phyloP scores from a whole-genome alignment of 2,888 invertebrate genomes.

The Drosophila anomalipes region DNA sequence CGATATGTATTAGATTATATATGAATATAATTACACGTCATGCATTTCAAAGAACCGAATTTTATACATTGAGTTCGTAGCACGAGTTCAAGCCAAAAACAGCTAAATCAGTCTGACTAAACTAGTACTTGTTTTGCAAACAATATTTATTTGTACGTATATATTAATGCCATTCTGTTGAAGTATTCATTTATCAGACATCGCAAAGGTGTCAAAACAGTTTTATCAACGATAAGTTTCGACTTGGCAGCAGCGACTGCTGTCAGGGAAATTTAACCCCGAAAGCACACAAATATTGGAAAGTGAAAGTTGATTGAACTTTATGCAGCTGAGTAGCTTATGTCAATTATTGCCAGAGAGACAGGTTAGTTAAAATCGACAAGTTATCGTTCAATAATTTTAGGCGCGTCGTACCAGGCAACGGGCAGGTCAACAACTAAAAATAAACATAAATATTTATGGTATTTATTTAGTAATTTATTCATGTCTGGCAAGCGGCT shows the following conservation, averaged over 20 bases:
- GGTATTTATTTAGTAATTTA: conserved; percentile 75
- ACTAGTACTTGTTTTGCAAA: not conserved
- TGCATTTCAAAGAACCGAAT: not conserved
- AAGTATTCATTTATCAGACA: not conserved
- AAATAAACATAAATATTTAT: conserved; percentile 59
- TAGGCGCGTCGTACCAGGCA: conserved; percentile 51
- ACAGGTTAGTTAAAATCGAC: conserved; percentile 34
- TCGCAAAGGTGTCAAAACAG: conserved; percentile 17
- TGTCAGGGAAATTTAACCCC: not conserved
- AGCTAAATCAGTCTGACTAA: not conserved
- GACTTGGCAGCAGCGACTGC: conserved; percentile 7
- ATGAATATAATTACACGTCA: not conserved
- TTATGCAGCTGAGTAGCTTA: conserved; percentile 10
- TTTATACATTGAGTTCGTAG: not conserved
- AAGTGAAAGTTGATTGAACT: conserved; percentile 46
- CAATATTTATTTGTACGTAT: not conserved
- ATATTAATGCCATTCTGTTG: not conserved
- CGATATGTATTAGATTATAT: too few species aligned
- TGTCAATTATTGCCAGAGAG: conserved; percentile 13
- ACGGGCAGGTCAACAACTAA: conserved; percentile 53
- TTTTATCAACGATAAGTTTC: conserved; percentile 12
- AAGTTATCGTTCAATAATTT: conserved; percentile 53
- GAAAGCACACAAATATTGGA: not conserved
- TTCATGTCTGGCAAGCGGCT: conserved; percentile 54
- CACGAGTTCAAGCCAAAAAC: not conserved